Conservation (phyloP, 2,113 vertebrate species). For the Australoheros scitulus region DNA sequence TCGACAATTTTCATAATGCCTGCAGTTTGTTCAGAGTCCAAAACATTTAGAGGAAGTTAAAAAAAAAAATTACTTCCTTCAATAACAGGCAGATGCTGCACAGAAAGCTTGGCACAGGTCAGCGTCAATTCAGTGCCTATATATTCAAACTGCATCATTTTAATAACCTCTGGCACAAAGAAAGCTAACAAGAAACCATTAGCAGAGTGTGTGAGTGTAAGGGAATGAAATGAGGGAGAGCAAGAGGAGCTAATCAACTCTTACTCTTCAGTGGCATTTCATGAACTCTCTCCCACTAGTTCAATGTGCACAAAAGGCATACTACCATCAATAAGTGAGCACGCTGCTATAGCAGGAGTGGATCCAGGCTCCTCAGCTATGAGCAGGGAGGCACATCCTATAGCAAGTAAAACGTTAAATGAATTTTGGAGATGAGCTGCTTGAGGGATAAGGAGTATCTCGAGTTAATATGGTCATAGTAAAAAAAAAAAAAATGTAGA, state of each 20-base stretch:
- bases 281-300: conserved; percentile 50
- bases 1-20: background rate
- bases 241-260: conserved; percentile 62
- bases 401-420: conserved; percentile 21
- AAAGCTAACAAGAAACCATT: conserved; percentile 57
- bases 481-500: background rate
- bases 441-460: conserved; percentile 14
- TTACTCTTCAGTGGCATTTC: conserved; percentile 55
- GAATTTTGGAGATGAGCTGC: conserved; percentile 38
- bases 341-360: conserved; percentile 12
- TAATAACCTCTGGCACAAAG: conserved; percentile 58
- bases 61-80: conserved; percentile 1
- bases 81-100: background rate
- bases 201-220: conserved; percentile 32
- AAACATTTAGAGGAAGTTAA: background rate
- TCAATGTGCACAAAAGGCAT: conserved; percentile 51
- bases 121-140: background rate
- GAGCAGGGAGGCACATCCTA: conserved; percentile 7
- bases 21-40: background rate
- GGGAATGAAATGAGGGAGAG: conserved; percentile 51
- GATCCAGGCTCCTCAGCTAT: conserved; percentile 34
- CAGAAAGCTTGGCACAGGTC: background rate
- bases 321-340: conserved; percentile 47
- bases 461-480: background rate
- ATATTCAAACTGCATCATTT: conserved; percentile 39